Conservation (phyloP, 1,140 invertebrate species). For the Macrocentrus cingulum region DNA sequence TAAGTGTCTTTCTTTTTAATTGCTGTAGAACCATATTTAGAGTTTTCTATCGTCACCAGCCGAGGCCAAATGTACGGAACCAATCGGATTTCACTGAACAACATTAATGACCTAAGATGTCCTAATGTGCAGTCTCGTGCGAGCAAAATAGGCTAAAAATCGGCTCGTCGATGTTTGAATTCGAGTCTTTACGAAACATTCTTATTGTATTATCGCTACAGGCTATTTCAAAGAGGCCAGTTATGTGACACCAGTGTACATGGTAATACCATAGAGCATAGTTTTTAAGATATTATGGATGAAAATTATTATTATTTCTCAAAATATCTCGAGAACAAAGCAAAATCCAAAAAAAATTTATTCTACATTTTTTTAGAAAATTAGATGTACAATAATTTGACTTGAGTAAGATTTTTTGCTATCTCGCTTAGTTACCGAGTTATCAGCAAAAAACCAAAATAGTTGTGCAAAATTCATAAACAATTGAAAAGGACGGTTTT, state of each 20-base stretch:
- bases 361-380: too few relatives aligned
- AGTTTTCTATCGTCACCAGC: constrained; percentile 92
- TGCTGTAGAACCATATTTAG: constrained; percentile 75
- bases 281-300: too few relatives aligned
- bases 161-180: constrained; percentile 74
- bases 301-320: too few relatives aligned
- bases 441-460: too few relatives aligned
- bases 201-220: constrained; percentile 88
- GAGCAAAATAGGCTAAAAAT: constrained; percentile 73
- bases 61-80: constrained; percentile 77
- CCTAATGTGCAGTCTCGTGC: constrained; percentile 77
- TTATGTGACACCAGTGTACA: constrained; percentile 84
- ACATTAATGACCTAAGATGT: constrained; percentile 93
- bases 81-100: constrained; percentile 86
- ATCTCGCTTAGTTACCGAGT: too few relatives aligned
- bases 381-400: too few relatives aligned
- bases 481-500: too few relatives aligned
- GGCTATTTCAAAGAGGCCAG: constrained; percentile 79
- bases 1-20: constrained; percentile 33
- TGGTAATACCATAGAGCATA: too few relatives aligned
- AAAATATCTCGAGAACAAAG: too few relatives aligned
- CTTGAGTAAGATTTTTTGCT: too few relatives aligned
- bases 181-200: constrained; percentile 73
- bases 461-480: too few relatives aligned
- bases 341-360: too few relatives aligned